Evolutionary conservation across 2,797 vertebrate genomes (phyloP).

Genomic region (Xenentodon cancila): DNA sequence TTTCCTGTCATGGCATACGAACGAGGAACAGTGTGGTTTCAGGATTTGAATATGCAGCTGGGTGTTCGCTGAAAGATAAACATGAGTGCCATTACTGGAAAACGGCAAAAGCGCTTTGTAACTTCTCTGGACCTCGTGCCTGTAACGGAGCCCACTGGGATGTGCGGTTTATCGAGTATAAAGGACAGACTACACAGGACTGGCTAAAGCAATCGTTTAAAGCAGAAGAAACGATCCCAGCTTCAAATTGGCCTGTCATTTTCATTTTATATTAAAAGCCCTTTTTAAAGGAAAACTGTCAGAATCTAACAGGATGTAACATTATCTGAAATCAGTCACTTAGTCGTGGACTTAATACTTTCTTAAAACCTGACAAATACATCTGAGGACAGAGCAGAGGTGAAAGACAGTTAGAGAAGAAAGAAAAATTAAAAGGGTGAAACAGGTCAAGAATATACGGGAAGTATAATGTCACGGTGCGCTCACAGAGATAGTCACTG

Average conservation of each 20-base stretch:
- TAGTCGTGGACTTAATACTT: neutral
- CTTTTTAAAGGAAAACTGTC: slow-evolving; percentile 16
- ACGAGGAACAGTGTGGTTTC: slow-evolving; percentile 23
- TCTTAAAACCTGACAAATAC: neutral
- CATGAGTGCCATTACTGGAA: slow-evolving; percentile 6
- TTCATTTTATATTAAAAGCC: slow-evolving; percentile 24
- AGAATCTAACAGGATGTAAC: slow-evolving; percentile 10
- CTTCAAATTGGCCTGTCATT: slow-evolving; percentile 32
- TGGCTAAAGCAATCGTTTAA: slow-evolving; percentile 21
- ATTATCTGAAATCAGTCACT: slow-evolving; percentile 6
- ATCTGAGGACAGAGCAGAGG: neutral
- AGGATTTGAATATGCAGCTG: neutral
- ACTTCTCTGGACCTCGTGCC: slow-evolving; percentile 24
- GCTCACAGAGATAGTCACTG: too few species aligned
- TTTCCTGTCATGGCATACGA: slow-evolving; percentile 1
- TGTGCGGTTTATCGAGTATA: slow-evolving; percentile 1
- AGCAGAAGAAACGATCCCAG: slow-evolving; percentile 26
- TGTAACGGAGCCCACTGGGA: slow-evolving; percentile 30
- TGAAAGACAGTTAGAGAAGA: neutral
- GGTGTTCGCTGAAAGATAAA: neutral
- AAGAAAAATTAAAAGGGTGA: too few species aligned
- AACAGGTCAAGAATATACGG: too few species aligned
- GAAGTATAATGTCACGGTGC: too few species aligned
- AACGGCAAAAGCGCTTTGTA: slow-evolving; percentile 13
- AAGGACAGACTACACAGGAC: slow-evolving; percentile 26